Conservation (phyloP, 2,888 invertebrate species). For the Cheilosia variabilis region DNA sequence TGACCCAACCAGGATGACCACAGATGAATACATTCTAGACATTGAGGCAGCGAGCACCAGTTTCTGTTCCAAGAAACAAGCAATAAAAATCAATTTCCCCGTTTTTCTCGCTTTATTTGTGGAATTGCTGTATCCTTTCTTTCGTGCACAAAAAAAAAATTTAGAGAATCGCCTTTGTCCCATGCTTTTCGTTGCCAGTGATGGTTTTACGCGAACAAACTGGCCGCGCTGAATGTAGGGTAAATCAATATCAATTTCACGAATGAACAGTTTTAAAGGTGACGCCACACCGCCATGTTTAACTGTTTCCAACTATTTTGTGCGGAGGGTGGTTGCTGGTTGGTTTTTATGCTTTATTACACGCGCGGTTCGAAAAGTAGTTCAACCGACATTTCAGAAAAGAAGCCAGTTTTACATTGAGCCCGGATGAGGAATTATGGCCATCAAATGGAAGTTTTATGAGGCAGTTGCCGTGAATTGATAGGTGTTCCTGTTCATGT, state of each 20-base stretch:
- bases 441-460: slow-evolving; percentile 5
- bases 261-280: slow-evolving; percentile 62
- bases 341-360: neutral
- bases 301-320: slow-evolving; percentile 49
- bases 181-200: slow-evolving; percentile 1
- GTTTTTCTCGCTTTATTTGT: slow-evolving; percentile 6
- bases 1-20: slow-evolving; percentile 39
- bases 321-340: neutral
- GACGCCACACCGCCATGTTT: slow-evolving; percentile 38
- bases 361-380: neutral
- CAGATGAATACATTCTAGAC: slow-evolving; percentile 40
- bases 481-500: neutral
- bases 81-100: slow-evolving; percentile 70
- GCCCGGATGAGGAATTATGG: neutral
- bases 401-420: too few relatives aligned
- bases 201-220: slow-evolving; percentile 57
- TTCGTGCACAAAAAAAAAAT: neutral
- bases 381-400: neutral
- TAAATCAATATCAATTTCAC: slow-evolving; percentile 72
- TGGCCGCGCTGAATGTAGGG: slow-evolving; percentile 57
- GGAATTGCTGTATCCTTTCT: slow-evolving; percentile 15
- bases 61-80: slow-evolving; percentile 56
- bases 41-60: slow-evolving; percentile 44
- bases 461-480: neutral
- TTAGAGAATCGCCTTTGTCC: slow-evolving; percentile 19